Percentiles rank a stretch among this genome's conserved stretches.
Evolutionary conservation across 1,140 invertebrate genomes (phyloP).

Genomic region (Drosophila nannoptera): DNA sequence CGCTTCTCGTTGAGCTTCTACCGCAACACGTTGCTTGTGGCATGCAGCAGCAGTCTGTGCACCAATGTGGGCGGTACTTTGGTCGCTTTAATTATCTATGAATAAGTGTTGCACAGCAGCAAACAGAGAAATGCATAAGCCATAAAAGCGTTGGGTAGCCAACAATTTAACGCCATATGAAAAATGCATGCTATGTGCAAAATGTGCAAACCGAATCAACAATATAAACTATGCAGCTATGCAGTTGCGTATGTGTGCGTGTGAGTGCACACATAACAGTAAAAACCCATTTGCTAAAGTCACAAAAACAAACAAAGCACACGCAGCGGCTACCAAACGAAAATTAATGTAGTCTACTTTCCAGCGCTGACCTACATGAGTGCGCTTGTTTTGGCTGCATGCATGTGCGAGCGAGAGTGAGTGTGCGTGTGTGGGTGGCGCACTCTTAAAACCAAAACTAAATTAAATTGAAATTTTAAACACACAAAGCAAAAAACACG

Average conservation of each 20-base stretch:
- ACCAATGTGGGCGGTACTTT: not conserved
- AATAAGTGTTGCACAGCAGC: constrained; percentile 23
- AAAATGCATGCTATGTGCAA: constrained; percentile 63
- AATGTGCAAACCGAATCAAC: constrained; percentile 41
- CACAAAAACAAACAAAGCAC: constrained; percentile 43
- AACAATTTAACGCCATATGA: constrained; percentile 58
- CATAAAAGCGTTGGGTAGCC: constrained; percentile 51
- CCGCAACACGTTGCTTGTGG: constrained; percentile 61
- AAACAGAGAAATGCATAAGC: constrained; percentile 17
- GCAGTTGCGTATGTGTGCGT: constrained; percentile 14
- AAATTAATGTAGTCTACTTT: constrained; percentile 76
- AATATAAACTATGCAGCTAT: constrained; percentile 61
- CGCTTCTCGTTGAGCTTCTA: constrained; percentile 19
- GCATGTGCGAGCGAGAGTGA: not conserved
- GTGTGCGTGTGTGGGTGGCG: constrained; percentile 18
- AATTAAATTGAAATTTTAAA: constrained; percentile 78
- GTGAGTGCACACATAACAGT: constrained; percentile 24
- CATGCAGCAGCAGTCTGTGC: constrained; percentile 8
- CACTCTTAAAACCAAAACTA: constrained; percentile 75
- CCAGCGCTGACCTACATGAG: constrained; percentile 65
- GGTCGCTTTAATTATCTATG: constrained; percentile 17
- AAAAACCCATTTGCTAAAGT: constrained; percentile 69
- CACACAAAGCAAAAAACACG: constrained; percentile 54
- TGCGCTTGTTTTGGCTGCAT: not conserved
- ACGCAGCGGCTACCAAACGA: constrained; percentile 54